phyloP scores from a whole-genome alignment of 2,113 vertebrate genomes.

The Cebus imitator region DNA sequence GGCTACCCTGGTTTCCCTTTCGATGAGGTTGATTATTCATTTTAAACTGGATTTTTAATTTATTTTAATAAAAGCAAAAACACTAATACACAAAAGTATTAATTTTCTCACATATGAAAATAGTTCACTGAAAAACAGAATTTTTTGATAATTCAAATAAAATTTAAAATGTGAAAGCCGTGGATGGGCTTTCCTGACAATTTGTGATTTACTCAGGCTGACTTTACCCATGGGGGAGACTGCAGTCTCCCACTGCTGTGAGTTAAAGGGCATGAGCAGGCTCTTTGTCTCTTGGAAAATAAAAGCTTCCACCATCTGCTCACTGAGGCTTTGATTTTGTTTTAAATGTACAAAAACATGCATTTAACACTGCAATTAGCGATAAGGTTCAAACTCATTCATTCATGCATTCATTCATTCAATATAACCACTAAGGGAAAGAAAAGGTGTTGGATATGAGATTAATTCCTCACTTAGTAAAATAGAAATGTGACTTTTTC shows the following conservation, averaged over 20 bases:
- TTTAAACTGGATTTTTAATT: not conserved
- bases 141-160: not conserved
- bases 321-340: conserved; percentile 19
- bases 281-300: conserved; percentile 56
- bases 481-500: not conserved
- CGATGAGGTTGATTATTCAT: not conserved
- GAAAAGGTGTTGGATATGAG: not conserved
- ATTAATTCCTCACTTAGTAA: not conserved
- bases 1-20: not conserved
- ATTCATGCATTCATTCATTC: not conserved
- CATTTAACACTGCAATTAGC: not conserved
- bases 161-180: not conserved
- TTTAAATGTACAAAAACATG: conserved; percentile 19
- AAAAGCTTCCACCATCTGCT: conserved; percentile 54
- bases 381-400: conserved; percentile 7
- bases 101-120: not conserved
- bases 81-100: not conserved
- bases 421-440: not conserved
- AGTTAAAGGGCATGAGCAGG: not conserved
- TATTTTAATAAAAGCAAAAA: conserved; percentile 35
- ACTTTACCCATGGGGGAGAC: not conserved
- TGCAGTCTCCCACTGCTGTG: not conserved
- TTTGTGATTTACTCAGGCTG: not conserved
- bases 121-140: not conserved
- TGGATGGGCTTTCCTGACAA: not conserved